A percentile compares a stretch with the other conserved stretches of the same genome.
Evolutionary conservation across 2,797 vertebrate genomes (phyloP).

Genomic region (Spondyliosoma cantharus): DNA sequence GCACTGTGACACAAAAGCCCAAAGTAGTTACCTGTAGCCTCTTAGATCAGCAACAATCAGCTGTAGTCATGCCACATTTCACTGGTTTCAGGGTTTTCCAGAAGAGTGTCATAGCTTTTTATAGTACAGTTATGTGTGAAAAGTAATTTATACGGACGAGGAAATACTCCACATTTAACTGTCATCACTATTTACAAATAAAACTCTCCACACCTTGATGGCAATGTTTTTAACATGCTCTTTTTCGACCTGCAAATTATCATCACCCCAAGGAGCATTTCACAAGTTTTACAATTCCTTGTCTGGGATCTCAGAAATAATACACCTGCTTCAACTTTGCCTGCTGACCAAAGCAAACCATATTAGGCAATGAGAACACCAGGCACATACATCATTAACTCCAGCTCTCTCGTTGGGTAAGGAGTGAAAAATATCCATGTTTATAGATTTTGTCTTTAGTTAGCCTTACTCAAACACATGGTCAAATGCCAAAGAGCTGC

Average conservation of each 20-base stretch:
- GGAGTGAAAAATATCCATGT: slow-evolving; percentile 34
- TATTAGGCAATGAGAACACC: slow-evolving; percentile 12
- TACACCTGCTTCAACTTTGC: slow-evolving; percentile 21
- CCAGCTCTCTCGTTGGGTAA: slow-evolving; percentile 1
- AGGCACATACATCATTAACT: slow-evolving; percentile 13
- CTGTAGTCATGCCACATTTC: slow-evolving; percentile 9
- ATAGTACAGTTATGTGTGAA: not conserved
- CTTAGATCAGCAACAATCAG: slow-evolving; percentile 40
- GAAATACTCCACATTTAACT: slow-evolving; percentile 8
- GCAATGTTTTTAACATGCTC: not conserved
- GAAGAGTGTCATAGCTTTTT: slow-evolving; percentile 12
- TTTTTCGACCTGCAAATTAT: not conserved
- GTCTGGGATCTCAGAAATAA: not conserved
- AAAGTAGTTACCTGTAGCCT: slow-evolving; percentile 60
- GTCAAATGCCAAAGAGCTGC: slow-evolving; percentile 30
- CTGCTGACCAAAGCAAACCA: slow-evolving; percentile 1
- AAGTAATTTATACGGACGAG: slow-evolving; percentile 2
- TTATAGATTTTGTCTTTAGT: slow-evolving; percentile 36
- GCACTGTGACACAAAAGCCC: slow-evolving; percentile 61
- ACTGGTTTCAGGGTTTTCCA: slow-evolving; percentile 37
- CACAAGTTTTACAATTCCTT: not conserved
- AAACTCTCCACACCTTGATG: slow-evolving; percentile 6
- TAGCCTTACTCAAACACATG: slow-evolving; percentile 19
- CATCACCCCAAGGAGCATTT: not conserved
- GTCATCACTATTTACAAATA: not conserved